phyloP scores from a whole-genome alignment of 2,888 invertebrate genomes.

The Oconnorella tubifera region DNA sequence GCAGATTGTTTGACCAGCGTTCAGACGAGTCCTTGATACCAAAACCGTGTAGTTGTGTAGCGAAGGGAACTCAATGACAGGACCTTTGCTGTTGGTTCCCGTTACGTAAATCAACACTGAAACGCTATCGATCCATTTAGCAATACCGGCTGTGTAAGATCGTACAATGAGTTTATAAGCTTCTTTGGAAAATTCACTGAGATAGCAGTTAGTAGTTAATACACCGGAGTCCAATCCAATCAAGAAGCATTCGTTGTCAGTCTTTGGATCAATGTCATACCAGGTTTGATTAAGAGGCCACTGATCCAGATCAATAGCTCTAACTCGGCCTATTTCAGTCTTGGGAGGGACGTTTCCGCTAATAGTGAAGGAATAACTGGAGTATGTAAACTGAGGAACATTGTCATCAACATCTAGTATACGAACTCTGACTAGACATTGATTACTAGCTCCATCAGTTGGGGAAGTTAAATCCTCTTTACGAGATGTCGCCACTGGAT shows the following conservation, averaged over 20 bases:
- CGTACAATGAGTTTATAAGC: background rate
- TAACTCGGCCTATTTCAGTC: slow-evolving; percentile 29
- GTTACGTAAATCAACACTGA: background rate
- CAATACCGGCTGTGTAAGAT: background rate
- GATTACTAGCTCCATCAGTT: no score
- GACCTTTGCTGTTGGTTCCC: background rate
- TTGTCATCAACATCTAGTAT: slow-evolving; percentile 43
- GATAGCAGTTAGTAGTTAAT: background rate
- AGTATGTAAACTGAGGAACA: slow-evolving; percentile 60
- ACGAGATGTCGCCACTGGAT: no score
- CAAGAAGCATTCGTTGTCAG: background rate
- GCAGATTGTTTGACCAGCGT: background rate
- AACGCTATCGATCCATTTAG: background rate
- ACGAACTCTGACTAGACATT: background rate
- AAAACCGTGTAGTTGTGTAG: background rate
- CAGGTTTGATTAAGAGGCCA: background rate
- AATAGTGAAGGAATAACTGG: slow-evolving; percentile 80
- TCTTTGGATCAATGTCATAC: background rate
- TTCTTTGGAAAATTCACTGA: background rate
- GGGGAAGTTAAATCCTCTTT: no score
- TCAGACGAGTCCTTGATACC: background rate
- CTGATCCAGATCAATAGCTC: background rate
- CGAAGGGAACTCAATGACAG: background rate
- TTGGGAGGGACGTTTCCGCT: slow-evolving; percentile 57
- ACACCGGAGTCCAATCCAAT: background rate